Percentiles rank a stretch among this genome's conserved stretches.
These are phyloP conservation scores for Salvelinus alpinus DNA, from an alignment of 2,113 vertebrate genomes.

Conservation along the genomic window DNA sequence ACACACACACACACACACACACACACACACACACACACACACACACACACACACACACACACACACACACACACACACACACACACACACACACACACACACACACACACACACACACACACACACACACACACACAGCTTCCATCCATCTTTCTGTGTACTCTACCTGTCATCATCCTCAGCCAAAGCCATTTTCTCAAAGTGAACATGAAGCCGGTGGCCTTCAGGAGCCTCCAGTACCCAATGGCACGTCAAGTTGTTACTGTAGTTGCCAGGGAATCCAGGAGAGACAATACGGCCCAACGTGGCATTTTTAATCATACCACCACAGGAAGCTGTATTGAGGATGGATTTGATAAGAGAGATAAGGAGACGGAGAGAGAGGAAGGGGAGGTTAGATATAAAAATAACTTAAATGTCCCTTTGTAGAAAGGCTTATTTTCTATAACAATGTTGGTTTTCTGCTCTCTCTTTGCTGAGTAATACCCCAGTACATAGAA, in stretches of 20 bases:
- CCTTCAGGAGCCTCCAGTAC: slow-evolving; percentile 85
- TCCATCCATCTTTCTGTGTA: slow-evolving; percentile 22
- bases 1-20: not conserved
- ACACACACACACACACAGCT: not conserved
- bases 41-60: not conserved
- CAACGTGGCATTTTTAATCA: slow-evolving; percentile 87
- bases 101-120: not conserved
- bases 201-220: slow-evolving; percentile 91
- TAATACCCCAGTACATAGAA: too few species aligned
- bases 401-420: too few species aligned
- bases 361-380: not conserved
- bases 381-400: not conserved
- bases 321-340: slow-evolving; percentile 87
- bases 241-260: slow-evolving; percentile 98
- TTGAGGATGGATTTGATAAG: slow-evolving; percentile 10
- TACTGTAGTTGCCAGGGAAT: slow-evolving; percentile 97
- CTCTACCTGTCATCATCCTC: slow-evolving; percentile 95
- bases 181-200: slow-evolving; percentile 95
- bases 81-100: not conserved
- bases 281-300: slow-evolving; percentile 91
- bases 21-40: too few species aligned
- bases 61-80: not conserved
- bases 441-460: too few species aligned
- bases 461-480: too few species aligned
- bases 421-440: too few species aligned